Percentiles rank a stretch among this genome's conserved stretches.
Evolutionary conservation across 1,140 invertebrate species (phyloP).

Genomic region (Drosophila elegans): DNA sequence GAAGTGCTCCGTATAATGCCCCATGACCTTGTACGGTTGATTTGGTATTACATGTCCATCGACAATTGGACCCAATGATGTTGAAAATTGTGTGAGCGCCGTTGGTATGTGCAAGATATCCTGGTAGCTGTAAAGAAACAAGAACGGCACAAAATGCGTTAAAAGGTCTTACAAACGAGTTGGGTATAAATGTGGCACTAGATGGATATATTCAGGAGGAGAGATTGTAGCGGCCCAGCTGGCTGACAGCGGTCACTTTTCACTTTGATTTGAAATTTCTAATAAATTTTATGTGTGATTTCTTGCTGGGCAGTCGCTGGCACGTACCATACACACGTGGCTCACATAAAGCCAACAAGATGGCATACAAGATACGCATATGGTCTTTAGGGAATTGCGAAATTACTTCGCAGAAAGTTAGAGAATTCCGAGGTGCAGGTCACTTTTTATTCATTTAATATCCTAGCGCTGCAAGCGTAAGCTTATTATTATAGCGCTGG

Average conservation of each 20-base stretch:
- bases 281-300: constrained; percentile 82
- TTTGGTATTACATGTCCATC: constrained; percentile 93
- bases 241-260: constrained; percentile 76
- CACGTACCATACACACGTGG: constrained; percentile 53
- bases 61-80: constrained; percentile 92
- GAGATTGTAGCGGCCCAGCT: constrained; percentile 15
- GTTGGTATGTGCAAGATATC: constrained; percentile 91
- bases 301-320: constrained; percentile 45
- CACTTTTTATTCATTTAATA: neutral
- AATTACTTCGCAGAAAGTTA: constrained; percentile 31
- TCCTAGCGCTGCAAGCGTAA: too few species aligned
- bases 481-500: too few species aligned
- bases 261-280: constrained; percentile 81
- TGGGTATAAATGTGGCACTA: constrained; percentile 52
- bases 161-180: constrained; percentile 57
- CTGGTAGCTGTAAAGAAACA: constrained; percentile 86
- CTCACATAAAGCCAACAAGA: constrained; percentile 66
- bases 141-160: constrained; percentile 63
- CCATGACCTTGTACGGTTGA: constrained; percentile 90
- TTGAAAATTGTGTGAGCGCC: constrained; percentile 88
- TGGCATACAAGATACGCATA: constrained; percentile 61
- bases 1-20: constrained; percentile 89
- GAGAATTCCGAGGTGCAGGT: neutral
- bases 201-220: constrained; percentile 32
- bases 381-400: constrained; percentile 29